Evolutionary conservation across 1,140 invertebrate genomes (phyloP).

Genomic region (Telenomus remus): DNA sequence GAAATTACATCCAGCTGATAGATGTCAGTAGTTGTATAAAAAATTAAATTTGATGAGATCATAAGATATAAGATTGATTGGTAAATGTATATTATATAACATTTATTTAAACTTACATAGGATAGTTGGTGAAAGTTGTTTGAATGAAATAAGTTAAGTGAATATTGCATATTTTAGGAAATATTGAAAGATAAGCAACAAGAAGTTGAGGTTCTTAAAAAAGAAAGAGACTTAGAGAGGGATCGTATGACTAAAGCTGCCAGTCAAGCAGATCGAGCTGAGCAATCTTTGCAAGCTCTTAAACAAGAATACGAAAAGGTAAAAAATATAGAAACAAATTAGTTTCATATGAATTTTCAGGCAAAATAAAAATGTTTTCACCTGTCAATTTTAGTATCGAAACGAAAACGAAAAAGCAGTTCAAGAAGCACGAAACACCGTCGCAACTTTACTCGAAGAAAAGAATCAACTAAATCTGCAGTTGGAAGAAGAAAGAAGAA

Average conservation of each 20-base stretch:
- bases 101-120: too few relatives aligned
- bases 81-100: too few relatives aligned
- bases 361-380: conserved; percentile 10
- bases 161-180: conserved; percentile 79
- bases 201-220: conserved; percentile 92
- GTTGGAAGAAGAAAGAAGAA: conserved; percentile 90
- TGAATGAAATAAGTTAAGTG: not conserved
- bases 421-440: conserved; percentile 65
- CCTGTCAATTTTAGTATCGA: conserved; percentile 69
- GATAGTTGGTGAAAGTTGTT: not conserved
- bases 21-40: conserved; percentile 19
- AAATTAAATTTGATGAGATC: conserved; percentile 3
- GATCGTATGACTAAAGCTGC: conserved; percentile 82
- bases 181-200: conserved; percentile 93
- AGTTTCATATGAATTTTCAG: conserved; percentile 18
- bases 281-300: conserved; percentile 73
- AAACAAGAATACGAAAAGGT: conserved; percentile 78
- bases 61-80: not conserved
- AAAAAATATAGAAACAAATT: conserved; percentile 10
- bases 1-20: conserved; percentile 6
- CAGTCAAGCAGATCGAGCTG: conserved; percentile 82
- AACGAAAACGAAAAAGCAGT: conserved; percentile 77
- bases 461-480: conserved; percentile 80
- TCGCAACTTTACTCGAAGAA: conserved; percentile 79
- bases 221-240: conserved; percentile 91